Evolutionary conservation across 1,140 invertebrate species (phyloP).

Genomic region (Hermatobates lingyangjiaoensis): DNA sequence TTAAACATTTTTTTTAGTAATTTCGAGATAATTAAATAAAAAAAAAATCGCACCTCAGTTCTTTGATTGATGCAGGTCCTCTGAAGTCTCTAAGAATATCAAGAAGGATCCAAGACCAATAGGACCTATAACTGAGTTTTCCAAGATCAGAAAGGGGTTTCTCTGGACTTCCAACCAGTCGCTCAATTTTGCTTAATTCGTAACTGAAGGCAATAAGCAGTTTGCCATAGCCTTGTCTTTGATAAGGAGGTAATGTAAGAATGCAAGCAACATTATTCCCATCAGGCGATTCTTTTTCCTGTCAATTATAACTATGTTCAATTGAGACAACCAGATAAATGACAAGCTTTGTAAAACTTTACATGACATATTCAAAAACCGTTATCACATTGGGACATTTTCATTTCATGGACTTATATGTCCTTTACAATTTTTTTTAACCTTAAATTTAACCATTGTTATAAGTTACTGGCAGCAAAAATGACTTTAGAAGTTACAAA

Average conservation of each 20-base stretch:
- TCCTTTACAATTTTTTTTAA: too few relatives aligned
- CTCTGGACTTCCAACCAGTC: slow-evolving; percentile 87
- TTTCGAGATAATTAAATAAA: too few relatives aligned
- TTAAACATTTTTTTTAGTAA: neutral
- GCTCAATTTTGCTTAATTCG: slow-evolving; percentile 77
- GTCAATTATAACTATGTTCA: too few relatives aligned
- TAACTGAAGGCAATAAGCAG: slow-evolving; percentile 91
- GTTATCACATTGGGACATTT: too few relatives aligned
- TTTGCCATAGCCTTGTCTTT: slow-evolving; percentile 96
- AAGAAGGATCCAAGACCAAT: slow-evolving; percentile 92
- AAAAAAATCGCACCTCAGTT: slow-evolving; percentile 43
- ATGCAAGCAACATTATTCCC: slow-evolving; percentile 98
- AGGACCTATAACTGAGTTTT: slow-evolving; percentile 88
- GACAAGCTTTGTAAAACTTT: too few relatives aligned
- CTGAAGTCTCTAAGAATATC: slow-evolving; percentile 72
- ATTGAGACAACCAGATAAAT: too few relatives aligned
- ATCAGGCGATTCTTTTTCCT: slow-evolving; percentile 93
- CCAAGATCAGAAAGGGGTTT: slow-evolving; percentile 94
- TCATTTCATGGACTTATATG: too few relatives aligned
- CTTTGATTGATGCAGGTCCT: slow-evolving; percentile 81
- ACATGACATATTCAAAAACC: too few relatives aligned
- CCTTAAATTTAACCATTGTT: too few relatives aligned
- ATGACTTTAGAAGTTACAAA: too few relatives aligned
- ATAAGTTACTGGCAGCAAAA: too few relatives aligned
- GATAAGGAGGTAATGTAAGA: slow-evolving; percentile 87